Conservation (phyloP, 2,113 vertebrate species). For the Crocuta crocuta region DNA sequence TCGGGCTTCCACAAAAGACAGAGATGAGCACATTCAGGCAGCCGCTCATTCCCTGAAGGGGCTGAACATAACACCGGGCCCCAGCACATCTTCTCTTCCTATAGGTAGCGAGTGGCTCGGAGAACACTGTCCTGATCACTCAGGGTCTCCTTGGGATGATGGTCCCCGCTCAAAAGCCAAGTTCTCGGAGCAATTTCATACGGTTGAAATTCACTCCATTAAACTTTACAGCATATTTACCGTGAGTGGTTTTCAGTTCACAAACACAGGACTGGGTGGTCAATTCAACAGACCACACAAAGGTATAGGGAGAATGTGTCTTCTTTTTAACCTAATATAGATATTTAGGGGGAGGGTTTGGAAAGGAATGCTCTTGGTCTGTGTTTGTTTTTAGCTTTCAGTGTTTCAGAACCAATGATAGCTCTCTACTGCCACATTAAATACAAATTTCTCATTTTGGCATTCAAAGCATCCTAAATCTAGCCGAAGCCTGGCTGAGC, state of each 20-base stretch:
- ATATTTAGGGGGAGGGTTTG: background rate
- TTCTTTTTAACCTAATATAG: background rate
- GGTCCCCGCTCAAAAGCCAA: background rate
- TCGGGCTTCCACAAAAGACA: background rate
- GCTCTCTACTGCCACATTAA: background rate
- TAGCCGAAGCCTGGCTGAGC: background rate
- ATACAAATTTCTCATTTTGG: background rate
- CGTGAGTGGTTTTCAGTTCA: background rate
- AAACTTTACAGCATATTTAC: background rate
- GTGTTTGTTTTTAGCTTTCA: slow-evolving; percentile 21
- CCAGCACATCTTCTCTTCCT: background rate
- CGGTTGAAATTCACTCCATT: background rate
- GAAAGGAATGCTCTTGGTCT: background rate
- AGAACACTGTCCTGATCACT: background rate
- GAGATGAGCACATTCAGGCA: background rate
- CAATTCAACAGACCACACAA: slow-evolving; percentile 28
- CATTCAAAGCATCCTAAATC: background rate
- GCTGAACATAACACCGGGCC: background rate
- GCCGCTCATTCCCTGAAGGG: background rate
- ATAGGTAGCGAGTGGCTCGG: background rate
- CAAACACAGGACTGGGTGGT: background rate
- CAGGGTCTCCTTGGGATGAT: background rate
- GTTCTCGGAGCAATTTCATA: slow-evolving; percentile 27
- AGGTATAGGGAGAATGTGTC: background rate
- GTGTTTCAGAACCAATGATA: background rate